Base-by-base conservation (phyloP, 92 coral and sea anemone genomes). In the Muricea muricata region DNA sequence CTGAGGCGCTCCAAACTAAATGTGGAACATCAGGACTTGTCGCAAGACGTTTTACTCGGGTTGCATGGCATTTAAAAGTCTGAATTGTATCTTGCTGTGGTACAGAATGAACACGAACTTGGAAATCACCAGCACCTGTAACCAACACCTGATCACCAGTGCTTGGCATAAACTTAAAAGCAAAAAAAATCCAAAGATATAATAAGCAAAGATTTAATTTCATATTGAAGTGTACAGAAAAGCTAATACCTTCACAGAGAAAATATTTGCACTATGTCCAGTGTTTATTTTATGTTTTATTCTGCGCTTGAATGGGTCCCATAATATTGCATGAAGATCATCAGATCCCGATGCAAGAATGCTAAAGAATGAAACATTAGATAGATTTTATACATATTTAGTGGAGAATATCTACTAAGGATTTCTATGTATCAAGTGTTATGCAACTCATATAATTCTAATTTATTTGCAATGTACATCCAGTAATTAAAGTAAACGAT, bases 171-270 rank as follows among this genome's bases (percentile, higher is more conserved):
- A 96, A 96, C 99, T 96, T 77, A 13, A 76, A 26, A 57, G 14
- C 12, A 20, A 48, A 15, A 72, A 14, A 32, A 10, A 21, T n/a
- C n/a, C n/a, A n/a, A n/a, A n/a, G n/a, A n/a, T n/a, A n/a, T n/a
- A n/a, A n/a, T n/a, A n/a, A n/a, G n/a, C n/a, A n/a, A n/a, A n/a
- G n/a, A n/a, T n/a, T n/a, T n/a, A n/a, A n/a, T n/a, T n/a, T n/a
- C n/a, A n/a, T n/a, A n/a, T n/a, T n/a, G n/a, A n/a, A n/a, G n/a
- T n/a, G n/a, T n/a, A n/a, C n/a, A n/a, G n/a, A n/a, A n/a, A n/a
- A n/a, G n/a, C n/a, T n/a, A n/a, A n/a, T 86, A 94, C 99, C 99
- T 96, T 96, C 6, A 92, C 91, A 25, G 99, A 96, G 81, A 96
- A 96, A 21, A 96, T 96, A 81, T 96, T 96, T 61, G 96, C 97